A percentile compares a stretch with the other conserved stretches of the same genome.
phyloP scores from a whole-genome alignment of 2,797 vertebrate species.

The Dicrostonyx torquatus region DNA sequence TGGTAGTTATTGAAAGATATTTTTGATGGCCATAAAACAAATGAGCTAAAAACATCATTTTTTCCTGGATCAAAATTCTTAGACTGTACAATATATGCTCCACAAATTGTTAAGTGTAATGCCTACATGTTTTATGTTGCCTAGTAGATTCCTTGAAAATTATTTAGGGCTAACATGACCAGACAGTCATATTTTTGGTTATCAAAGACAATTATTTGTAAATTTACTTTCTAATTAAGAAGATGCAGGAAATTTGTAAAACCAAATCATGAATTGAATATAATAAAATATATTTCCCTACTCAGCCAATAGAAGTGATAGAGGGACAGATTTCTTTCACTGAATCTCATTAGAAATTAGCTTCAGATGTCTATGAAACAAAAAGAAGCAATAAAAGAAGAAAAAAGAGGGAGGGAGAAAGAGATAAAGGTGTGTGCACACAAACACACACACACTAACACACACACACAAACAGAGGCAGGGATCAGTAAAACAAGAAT shows the following conservation, averaged over 20 bases:
- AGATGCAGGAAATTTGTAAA: neutral
- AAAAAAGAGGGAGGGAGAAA: neutral
- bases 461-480: too few species aligned
- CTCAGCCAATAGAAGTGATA: neutral
- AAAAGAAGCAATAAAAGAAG: neutral
- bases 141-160: rapidly evolving
- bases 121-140: neutral
- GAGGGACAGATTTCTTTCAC: neutral
- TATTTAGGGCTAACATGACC: neutral
- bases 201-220: neutral
- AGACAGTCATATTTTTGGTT: neutral
- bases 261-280: neutral
- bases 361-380: neutral
- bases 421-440: too few species aligned
- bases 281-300: neutral
- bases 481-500: neutral
- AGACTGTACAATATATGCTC: neutral
- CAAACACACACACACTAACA: too few species aligned
- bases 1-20: neutral
- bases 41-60: rapidly evolving
- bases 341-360: neutral
- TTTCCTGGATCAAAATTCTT: neutral
- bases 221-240: neutral
- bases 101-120: neutral
- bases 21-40: neutral